Base-by-base conservation (phyloP, 2,797 vertebrate species). In the Hybognathus amarus region DNA sequence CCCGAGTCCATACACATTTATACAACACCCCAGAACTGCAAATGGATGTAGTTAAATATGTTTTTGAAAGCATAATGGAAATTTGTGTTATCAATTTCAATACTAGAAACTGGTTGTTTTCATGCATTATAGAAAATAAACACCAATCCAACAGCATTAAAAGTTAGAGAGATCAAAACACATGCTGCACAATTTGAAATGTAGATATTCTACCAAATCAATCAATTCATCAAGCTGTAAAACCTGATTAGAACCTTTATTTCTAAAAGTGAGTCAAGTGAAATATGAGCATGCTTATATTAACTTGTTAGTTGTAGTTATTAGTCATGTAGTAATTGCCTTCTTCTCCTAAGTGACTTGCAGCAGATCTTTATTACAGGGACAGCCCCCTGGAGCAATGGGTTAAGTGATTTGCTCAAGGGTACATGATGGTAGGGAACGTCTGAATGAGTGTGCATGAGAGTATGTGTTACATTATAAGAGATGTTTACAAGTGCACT, bases 281-380 rank as follows among this genome's bases (percentile, higher is more conserved):
- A 64, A 47, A 66, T 47, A 50, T 78, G 27, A 50, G 59, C 52
- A 59, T 40, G 36, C 73, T 11, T 76, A 24, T 75, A 75, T 59
- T 68, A 67, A 63, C 63, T 12, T 66, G 47, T 79, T 79, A 68
- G 63, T 79, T 79, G 18, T 36, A 67, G 30, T 67, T 67, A 40
- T 52, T 54, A 79, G 77, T 54, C 33, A 38, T 68, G 30, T 38
- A 33, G 77, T 79, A 54, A 68, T 38, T 68, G 63, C 63, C 67
- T 45, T 45, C 67, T 79, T 79, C 33, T 54, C 73, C 73, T 40
- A 18, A 59, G 73, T 59, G 73, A 40, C 73, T 24, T 18, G 20
- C 36, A 40, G 36, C 36, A 17, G 8, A n/a, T 59, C 52, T 76
- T 76, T 68, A 68, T 79, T 50, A 67, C 30, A 78, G 30, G 4